These are phyloP conservation scores for Uloborus diversus DNA, from an alignment of 1,140 invertebrate genomes.

Conservation along the genomic window DNA sequence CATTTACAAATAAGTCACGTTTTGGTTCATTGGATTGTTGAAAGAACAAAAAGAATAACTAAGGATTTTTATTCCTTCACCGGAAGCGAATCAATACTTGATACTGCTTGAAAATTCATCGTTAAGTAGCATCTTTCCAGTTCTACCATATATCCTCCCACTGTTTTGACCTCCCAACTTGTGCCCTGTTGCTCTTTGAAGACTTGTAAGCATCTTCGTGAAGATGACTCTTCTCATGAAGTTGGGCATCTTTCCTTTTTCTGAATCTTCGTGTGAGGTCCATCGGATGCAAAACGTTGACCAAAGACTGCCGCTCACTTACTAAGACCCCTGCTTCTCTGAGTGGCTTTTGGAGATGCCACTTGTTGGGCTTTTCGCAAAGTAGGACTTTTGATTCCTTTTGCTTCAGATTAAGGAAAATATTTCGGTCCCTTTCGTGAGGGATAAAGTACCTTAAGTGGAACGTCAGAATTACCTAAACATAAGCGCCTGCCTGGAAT, in stretches of 20 bases:
- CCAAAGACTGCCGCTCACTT: conserved; percentile 2
- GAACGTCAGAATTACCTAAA: too few relatives aligned
- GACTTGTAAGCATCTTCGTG: not conserved
- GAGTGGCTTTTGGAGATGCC: not conserved
- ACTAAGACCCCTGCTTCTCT: not conserved
- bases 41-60: too few relatives aligned
- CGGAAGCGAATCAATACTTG: not conserved
- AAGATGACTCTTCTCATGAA: not conserved
- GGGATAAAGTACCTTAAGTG: too few relatives aligned
- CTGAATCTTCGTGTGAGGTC: conserved; percentile 10
- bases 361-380: not conserved
- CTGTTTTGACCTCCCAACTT: not conserved
- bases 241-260: not conserved
- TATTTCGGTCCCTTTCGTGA: too few relatives aligned
- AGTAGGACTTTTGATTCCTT: too few relatives aligned
- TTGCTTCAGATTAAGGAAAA: too few relatives aligned
- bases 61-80: too few relatives aligned
- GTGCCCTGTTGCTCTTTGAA: not conserved
- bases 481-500: too few relatives aligned
- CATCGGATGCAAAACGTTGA: not conserved
- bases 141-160: not conserved
- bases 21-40: too few relatives aligned
- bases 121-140: not conserved
- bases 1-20: too few relatives aligned
- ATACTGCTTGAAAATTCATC: not conserved